phyloP scores from a whole-genome alignment of 2,888 invertebrate genomes.

The Amphipoea lucens region DNA sequence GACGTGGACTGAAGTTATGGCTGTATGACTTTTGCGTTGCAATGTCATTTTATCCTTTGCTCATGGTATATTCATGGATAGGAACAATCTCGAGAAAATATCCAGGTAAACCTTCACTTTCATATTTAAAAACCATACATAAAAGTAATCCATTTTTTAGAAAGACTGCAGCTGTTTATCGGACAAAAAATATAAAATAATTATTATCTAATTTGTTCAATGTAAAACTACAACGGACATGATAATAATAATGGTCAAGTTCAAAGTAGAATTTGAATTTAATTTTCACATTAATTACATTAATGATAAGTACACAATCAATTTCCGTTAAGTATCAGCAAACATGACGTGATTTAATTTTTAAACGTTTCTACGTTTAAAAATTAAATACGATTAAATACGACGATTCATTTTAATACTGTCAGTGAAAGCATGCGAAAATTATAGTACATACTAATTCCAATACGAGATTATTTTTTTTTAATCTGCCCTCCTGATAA shows the following conservation, averaged over 20 bases:
- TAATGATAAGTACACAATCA: slow-evolving; percentile 17
- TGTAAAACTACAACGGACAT: not conserved
- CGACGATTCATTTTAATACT: too few relatives aligned
- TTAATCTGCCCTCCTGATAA: not conserved
- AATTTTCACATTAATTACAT: slow-evolving; percentile 13
- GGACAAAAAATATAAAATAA: not conserved
- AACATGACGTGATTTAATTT: not conserved
- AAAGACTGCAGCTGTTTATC: slow-evolving; percentile 13
- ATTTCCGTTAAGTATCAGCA: slow-evolving; percentile 30
- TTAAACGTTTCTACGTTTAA: too few relatives aligned
- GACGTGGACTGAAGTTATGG: slow-evolving; percentile 82
- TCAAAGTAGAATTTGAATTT: slow-evolving; percentile 17
- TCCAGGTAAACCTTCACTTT: slow-evolving; percentile 64
- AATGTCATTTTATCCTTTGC: slow-evolving; percentile 79
- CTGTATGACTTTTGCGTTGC: slow-evolving; percentile 78
- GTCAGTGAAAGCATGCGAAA: not conserved
- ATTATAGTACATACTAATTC: not conserved
- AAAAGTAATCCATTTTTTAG: not conserved
- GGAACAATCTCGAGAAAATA: slow-evolving; percentile 72
- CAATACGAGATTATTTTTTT: not conserved
- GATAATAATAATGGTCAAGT: slow-evolving; percentile 22
- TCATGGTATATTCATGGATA: slow-evolving; percentile 75
- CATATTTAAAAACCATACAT: not conserved
- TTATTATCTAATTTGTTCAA: not conserved
- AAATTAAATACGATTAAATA: too few relatives aligned